These are phyloP conservation scores for Poecile atricapillus DNA, from an alignment of 2,113 vertebrate genomes.

Conservation along the genomic window DNA sequence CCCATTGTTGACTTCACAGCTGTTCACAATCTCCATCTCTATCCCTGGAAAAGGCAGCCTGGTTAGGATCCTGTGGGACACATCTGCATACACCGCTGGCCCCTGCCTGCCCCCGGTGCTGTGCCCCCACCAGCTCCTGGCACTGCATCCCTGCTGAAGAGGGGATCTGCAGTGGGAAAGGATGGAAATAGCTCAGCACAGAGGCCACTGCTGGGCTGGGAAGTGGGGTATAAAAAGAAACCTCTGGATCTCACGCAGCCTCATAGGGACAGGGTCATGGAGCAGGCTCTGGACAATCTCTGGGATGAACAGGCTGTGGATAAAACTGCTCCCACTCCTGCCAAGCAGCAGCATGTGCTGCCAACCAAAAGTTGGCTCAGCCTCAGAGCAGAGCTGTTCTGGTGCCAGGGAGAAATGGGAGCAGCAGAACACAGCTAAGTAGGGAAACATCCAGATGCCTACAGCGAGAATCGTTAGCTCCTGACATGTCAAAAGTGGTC, in stretches of 20 bases:
- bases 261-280: not conserved
- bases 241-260: not conserved
- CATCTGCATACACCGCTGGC: fast-evolving
- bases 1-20: constrained; percentile 85
- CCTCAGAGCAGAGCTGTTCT: not conserved
- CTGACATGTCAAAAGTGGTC: not conserved
- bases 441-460: constrained; percentile 6
- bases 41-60: constrained; percentile 75
- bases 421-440: not conserved
- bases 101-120: not conserved
- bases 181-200: not conserved
- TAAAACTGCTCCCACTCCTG: not conserved
- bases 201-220: not conserved
- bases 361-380: constrained; percentile 3
- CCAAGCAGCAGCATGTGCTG: not conserved
- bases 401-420: constrained; percentile 32
- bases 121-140: fast-evolving
- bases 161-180: not conserved
- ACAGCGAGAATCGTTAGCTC: not conserved
- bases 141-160: not conserved
- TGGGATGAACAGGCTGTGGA: not conserved
- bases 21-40: constrained; percentile 96
- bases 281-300: not conserved
- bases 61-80: not conserved
- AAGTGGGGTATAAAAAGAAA: not conserved